phyloP scores from a whole-genome alignment of 2,113 vertebrate species.

The Cricetomys ansorgei region DNA sequence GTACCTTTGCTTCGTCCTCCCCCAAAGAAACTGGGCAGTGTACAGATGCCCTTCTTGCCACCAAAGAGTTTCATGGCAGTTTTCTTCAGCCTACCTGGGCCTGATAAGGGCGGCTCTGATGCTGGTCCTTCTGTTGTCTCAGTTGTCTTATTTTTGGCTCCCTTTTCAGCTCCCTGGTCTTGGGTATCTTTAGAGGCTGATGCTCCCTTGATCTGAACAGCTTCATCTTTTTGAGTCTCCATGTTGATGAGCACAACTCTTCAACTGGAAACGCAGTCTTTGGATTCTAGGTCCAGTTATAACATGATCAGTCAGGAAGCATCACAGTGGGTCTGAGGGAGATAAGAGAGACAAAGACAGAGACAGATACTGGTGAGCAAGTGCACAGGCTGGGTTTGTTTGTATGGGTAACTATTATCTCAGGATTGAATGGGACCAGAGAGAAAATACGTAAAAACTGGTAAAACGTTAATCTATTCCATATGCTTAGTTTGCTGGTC shows the following conservation, averaged over 20 bases:
- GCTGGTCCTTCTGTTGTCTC: constrained; percentile 68
- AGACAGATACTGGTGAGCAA: not conserved
- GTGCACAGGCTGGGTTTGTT: constrained; percentile 17
- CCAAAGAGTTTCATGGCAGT: constrained; percentile 96
- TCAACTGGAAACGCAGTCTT: constrained; percentile 59
- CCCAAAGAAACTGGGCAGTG: constrained; percentile 95
- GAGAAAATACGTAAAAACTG: constrained; percentile 41
- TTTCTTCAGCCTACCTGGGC: constrained; percentile 92
- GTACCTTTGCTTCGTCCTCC: constrained; percentile 90
- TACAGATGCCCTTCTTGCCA: constrained; percentile 95
- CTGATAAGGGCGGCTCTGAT: constrained; percentile 74
- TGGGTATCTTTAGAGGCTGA: constrained; percentile 51
- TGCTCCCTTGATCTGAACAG: constrained; percentile 69
- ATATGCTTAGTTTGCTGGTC: constrained; percentile 47
- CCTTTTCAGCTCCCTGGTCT: constrained; percentile 67
- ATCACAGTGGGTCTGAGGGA: constrained; percentile 77
- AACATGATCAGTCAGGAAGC: constrained; percentile 26
- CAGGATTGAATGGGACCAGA: constrained; percentile 25
- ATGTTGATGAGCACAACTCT: constrained; percentile 81
- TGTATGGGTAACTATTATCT: constrained; percentile 59
- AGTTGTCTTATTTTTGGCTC: constrained; percentile 77
- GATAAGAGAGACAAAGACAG: constrained; percentile 67
- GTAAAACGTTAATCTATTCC: constrained; percentile 56
- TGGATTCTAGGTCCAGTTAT: not conserved
- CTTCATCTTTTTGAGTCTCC: constrained; percentile 85